Percentiles rank a stretch among this genome's conserved stretches.
phyloP scores from a whole-genome alignment of 1,140 invertebrate species.

The Drosophila lacteicornis region DNA sequence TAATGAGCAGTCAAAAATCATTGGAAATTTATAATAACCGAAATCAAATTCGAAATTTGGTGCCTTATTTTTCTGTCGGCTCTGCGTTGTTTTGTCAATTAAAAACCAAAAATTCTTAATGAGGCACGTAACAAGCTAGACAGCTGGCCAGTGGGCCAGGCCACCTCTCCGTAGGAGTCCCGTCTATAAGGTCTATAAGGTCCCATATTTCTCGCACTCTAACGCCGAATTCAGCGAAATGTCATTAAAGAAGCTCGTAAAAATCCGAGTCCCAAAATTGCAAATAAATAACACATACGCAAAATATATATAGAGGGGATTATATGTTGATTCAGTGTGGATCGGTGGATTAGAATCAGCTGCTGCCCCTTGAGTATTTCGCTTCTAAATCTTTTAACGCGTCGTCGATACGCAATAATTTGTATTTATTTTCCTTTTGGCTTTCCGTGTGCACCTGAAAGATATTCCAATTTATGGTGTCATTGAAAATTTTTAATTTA shows the following conservation, averaged over 20 bases:
- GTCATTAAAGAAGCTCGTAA: constrained; percentile 74
- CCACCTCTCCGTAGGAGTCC: not conserved
- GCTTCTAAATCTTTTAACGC: constrained; percentile 57
- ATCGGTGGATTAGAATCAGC: constrained; percentile 36
- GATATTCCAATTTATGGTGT: constrained; percentile 61
- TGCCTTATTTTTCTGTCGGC: constrained; percentile 22
- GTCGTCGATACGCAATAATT: constrained; percentile 44
- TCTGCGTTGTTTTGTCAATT: constrained; percentile 64
- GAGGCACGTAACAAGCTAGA: constrained; percentile 72
- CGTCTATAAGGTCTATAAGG: constrained; percentile 4
- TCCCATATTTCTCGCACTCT: constrained; percentile 11
- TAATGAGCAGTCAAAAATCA: constrained; percentile 34
- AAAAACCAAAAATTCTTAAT: constrained; percentile 79
- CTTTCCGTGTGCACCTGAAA: constrained; percentile 20
- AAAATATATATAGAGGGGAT: constrained; percentile 29
- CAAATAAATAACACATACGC: constrained; percentile 37
- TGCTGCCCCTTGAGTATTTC: constrained; percentile 12
- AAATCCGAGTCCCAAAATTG: constrained; percentile 56
- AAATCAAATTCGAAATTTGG: constrained; percentile 37
- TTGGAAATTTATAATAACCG: constrained; percentile 42
- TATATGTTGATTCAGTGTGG: constrained; percentile 27
- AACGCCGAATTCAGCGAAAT: constrained; percentile 62
- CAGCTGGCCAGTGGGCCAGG: constrained; percentile 10
- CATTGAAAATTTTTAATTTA: constrained; percentile 74
- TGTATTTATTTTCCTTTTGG: constrained; percentile 31